Conservation (phyloP, 2,797 vertebrate species). For the Coccyzus lansbergi region DNA sequence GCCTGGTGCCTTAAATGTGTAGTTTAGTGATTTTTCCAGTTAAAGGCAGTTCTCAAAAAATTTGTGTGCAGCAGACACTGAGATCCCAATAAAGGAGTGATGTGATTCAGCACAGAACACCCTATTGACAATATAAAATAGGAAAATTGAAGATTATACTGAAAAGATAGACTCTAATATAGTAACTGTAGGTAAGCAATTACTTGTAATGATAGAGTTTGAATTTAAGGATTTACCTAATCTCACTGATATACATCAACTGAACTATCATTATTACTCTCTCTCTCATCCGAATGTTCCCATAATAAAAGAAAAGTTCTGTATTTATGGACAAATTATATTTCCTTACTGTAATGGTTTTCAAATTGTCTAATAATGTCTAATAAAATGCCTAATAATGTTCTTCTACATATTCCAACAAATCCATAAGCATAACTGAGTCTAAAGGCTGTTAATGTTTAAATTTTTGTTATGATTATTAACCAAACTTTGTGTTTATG, state of each 20-base stretch:
- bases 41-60: neutral
- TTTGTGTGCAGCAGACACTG: neutral
- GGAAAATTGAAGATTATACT: neutral
- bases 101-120: neutral
- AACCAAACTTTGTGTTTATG: neutral
- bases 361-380: no score
- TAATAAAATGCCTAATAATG: accelerated
- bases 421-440: neutral
- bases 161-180: neutral
- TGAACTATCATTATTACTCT: neutral
- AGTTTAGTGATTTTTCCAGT: neutral
- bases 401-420: neutral
- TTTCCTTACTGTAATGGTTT: neutral
- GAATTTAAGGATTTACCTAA: neutral
- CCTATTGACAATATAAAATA: neutral
- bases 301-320: neutral
- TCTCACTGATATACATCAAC: neutral
- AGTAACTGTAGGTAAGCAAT: neutral
- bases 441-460: neutral
- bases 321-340: neutral
- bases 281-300: neutral
- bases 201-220: neutral
- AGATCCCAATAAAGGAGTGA: neutral
- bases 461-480: neutral
- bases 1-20: neutral